phyloP scores from a whole-genome alignment of 2,888 invertebrate species.

The Dasypolia templi region DNA sequence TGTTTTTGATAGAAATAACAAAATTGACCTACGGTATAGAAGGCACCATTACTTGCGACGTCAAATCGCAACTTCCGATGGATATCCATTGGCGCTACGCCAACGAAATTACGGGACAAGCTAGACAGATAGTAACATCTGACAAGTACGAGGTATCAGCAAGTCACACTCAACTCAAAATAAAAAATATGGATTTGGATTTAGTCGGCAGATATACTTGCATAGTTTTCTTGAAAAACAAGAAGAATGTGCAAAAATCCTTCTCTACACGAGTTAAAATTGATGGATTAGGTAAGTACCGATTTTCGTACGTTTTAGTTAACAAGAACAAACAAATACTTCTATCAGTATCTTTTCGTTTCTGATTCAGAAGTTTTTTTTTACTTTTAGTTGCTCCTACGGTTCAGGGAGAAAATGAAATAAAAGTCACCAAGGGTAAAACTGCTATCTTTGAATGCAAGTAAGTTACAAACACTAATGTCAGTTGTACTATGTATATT shows the following conservation, averaged over 20 bases:
- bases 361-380: neutral
- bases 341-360: neutral
- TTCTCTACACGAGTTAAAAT: slow-evolving; percentile 49
- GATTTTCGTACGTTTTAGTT: neutral
- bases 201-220: slow-evolving; percentile 56
- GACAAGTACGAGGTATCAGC: slow-evolving; percentile 48
- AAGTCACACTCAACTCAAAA: slow-evolving; percentile 50
- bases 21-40: slow-evolving; percentile 43
- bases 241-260: slow-evolving; percentile 33
- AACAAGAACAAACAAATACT: slow-evolving; percentile 9
- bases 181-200: slow-evolving; percentile 55
- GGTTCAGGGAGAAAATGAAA: neutral
- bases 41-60: slow-evolving; percentile 54
- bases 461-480: slow-evolving; percentile 37
- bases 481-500: neutral
- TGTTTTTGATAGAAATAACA: slow-evolving; percentile 44
- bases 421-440: slow-evolving; percentile 32
- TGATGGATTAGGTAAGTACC: slow-evolving; percentile 57
- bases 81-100: slow-evolving; percentile 56
- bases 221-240: slow-evolving; percentile 41
- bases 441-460: slow-evolving; percentile 41
- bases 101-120: slow-evolving; percentile 27
- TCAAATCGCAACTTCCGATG: slow-evolving; percentile 59
- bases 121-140: slow-evolving; percentile 40
- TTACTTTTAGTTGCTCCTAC: slow-evolving; percentile 43